Conservation (phyloP, 2,113 vertebrate species). For the Harpagus bidentatus region DNA sequence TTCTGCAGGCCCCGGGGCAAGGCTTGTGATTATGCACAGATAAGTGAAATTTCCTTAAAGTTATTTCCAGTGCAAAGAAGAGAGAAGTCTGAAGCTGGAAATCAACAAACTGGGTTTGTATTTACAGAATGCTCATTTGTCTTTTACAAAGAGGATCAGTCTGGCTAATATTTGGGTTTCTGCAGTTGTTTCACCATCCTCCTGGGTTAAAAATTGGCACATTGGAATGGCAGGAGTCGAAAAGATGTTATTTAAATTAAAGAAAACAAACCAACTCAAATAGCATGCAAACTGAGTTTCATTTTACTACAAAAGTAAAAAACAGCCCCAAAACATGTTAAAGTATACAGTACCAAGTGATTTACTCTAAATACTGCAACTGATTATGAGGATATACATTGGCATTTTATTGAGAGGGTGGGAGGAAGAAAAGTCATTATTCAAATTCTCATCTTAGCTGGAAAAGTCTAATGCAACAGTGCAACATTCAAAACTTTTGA, state of each 20-base stretch:
- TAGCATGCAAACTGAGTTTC: background rate
- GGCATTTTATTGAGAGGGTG: background rate
- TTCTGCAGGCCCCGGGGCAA: background rate
- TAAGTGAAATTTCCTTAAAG: background rate
- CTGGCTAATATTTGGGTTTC: conserved; percentile 23
- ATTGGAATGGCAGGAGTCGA: background rate
- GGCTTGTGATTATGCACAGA: background rate
- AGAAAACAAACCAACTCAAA: background rate
- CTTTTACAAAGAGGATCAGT: background rate
- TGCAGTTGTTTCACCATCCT: conserved; percentile 5
- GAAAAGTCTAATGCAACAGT: background rate
- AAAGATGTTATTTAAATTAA: background rate
- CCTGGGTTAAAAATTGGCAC: background rate
- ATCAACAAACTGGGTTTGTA: background rate
- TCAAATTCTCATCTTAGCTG: background rate
- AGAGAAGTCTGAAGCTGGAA: background rate
- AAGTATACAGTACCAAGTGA: background rate
- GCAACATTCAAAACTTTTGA: background rate
- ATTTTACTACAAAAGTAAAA: background rate
- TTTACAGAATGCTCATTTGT: background rate
- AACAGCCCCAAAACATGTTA: background rate
- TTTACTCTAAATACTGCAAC: background rate
- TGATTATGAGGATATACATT: background rate
- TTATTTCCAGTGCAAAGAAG: background rate
- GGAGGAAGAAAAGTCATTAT: background rate